phyloP scores from a whole-genome alignment of 2,797 vertebrate genomes.

The Momotus momota region DNA sequence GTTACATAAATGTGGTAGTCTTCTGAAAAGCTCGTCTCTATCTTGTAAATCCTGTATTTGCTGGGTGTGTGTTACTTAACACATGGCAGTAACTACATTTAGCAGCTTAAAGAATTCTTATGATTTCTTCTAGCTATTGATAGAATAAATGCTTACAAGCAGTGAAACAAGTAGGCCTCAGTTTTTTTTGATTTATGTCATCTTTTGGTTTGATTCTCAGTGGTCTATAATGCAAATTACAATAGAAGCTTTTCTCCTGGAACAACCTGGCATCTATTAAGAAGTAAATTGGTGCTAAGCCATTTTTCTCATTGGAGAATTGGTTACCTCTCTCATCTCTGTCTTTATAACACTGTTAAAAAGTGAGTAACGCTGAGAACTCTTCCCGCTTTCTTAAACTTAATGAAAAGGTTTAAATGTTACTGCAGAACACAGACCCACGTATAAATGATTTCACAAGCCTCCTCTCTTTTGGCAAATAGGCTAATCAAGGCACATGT shows the following conservation, averaged over 20 bases:
- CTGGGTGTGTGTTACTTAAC: not conserved
- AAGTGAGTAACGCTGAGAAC: not conserved
- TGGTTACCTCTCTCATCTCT: not conserved
- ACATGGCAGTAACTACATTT: not conserved
- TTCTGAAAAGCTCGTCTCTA: not conserved
- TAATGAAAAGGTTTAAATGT: not conserved
- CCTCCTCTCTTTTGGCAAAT: not conserved
- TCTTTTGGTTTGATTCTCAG: not conserved
- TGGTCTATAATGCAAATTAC: not conserved
- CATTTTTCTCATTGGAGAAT: not conserved
- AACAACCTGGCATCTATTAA: not conserved
- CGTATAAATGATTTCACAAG: not conserved
- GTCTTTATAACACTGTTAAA: not conserved
- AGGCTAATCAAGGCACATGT: not conserved
- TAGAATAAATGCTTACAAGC: not conserved
- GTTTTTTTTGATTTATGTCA: not conserved
- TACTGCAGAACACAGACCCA: not conserved
- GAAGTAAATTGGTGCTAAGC: not conserved
- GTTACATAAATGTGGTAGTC: not conserved
- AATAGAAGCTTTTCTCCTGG: not conserved
- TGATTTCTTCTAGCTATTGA: not conserved
- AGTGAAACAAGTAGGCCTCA: not conserved
- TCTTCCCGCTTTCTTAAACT: not conserved
- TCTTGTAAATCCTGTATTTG: not conserved
- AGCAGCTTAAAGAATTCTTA: not conserved